Conservation (phyloP, 2,113 vertebrate genomes). For the Silurus glanis region DNA sequence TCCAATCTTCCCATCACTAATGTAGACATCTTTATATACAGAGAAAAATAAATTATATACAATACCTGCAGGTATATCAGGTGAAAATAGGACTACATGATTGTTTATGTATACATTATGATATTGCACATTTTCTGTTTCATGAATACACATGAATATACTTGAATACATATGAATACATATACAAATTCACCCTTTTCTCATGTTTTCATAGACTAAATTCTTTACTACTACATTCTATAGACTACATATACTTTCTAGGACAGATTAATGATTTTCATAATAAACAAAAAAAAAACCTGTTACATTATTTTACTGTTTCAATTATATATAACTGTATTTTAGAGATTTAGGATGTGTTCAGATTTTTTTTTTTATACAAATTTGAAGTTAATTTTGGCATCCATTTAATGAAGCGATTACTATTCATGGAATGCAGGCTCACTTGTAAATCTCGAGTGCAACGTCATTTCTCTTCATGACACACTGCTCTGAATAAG, state of each 20-base stretch:
- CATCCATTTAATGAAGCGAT: conserved; percentile 46
- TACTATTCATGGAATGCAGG: conserved; percentile 31
- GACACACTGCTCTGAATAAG: background rate
- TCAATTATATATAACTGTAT: background rate
- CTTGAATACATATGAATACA: background rate
- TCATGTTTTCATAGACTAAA: background rate
- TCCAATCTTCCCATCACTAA: too few species aligned
- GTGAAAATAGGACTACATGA: background rate
- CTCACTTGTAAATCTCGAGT: conserved; percentile 21
- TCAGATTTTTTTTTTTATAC: background rate
- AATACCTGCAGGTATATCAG: background rate
- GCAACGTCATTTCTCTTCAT: background rate
- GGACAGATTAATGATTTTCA: conserved; percentile 1
- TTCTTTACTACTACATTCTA: too few species aligned
- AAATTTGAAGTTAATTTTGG: conserved; percentile 25
- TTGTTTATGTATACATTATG: background rate
- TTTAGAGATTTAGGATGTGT: conserved; percentile 21
- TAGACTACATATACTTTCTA: background rate
- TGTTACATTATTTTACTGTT: background rate
- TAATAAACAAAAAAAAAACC: background rate
- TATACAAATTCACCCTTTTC: background rate
- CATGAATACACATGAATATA: too few species aligned
- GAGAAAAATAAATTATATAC: background rate
- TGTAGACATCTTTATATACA: background rate
- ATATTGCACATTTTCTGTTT: background rate